phyloP scores from a whole-genome alignment of 2,113 vertebrate genomes.

The Tautogolabrus adspersus region DNA sequence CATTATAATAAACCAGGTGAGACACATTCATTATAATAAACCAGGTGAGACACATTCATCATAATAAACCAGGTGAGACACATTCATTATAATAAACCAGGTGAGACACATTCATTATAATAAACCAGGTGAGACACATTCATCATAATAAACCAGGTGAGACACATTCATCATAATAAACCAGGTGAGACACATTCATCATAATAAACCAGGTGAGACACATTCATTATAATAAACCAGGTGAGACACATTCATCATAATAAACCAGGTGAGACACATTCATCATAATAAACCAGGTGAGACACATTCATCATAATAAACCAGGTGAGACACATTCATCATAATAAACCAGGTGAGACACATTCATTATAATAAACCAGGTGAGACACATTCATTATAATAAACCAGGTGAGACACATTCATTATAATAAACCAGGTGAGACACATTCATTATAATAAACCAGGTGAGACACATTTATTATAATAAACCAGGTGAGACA shows the following conservation, averaged over 20 bases:
- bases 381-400: constrained; percentile 88
- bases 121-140: constrained; percentile 93
- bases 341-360: constrained; percentile 92
- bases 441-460: constrained; percentile 96
- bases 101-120: constrained; percentile 88
- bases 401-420: constrained; percentile 93
- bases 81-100: constrained; percentile 97
- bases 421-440: constrained; percentile 94
- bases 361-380: constrained; percentile 97
- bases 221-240: constrained; percentile 97
- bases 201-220: constrained; percentile 92
- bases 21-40: constrained; percentile 96
- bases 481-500: constrained; percentile 94
- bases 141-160: constrained; percentile 94
- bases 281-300: constrained; percentile 94
- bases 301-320: too few relatives aligned
- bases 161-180: too few relatives aligned
- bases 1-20: constrained; percentile 94
- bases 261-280: constrained; percentile 93
- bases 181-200: too few relatives aligned
- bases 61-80: constrained; percentile 92
- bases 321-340: too few relatives aligned
- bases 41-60: too few relatives aligned
- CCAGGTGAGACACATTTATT: constrained; percentile 88
- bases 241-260: too few relatives aligned